phyloP scores from a whole-genome alignment of 2,113 vertebrate genomes.

The Heterochromis multidens region DNA sequence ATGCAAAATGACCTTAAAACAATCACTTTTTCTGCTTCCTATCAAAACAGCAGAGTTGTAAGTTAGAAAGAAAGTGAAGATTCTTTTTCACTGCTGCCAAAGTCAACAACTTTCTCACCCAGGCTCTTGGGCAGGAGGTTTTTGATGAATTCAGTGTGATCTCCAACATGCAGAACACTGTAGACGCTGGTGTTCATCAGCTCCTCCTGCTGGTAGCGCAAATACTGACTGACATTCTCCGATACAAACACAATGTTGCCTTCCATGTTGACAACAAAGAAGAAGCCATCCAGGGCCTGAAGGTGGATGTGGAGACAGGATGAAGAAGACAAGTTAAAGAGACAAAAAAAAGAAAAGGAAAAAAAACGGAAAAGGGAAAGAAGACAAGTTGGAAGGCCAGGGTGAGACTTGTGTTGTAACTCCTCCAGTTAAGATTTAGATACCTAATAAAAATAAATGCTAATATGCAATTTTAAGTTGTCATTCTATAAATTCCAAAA shows the following conservation, averaged over 20 bases:
- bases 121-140: slow-evolving; percentile 97
- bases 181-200: slow-evolving; percentile 98
- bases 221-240: slow-evolving; percentile 96
- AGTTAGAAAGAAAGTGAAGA: not conserved
- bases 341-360: not conserved
- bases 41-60: fast-evolving
- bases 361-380: not conserved
- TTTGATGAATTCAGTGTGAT: slow-evolving; percentile 94
- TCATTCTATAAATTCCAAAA: not conserved
- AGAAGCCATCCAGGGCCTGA: slow-evolving; percentile 97
- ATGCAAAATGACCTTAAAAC: not conserved
- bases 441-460: not conserved
- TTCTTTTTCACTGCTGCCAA: not conserved
- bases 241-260: slow-evolving; percentile 97
- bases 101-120: slow-evolving; percentile 70
- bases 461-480: not conserved
- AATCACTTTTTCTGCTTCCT: not conserved
- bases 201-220: slow-evolving; percentile 96
- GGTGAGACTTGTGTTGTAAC: not conserved
- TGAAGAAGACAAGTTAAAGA: not conserved
- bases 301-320: not conserved
- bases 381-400: not conserved
- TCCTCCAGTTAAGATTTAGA: not conserved
- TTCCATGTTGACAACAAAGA: slow-evolving; percentile 97
- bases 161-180: slow-evolving; percentile 92